Conservation (phyloP, 2,888 invertebrate genomes). For the Thysanoteuthis rhombus region DNA sequence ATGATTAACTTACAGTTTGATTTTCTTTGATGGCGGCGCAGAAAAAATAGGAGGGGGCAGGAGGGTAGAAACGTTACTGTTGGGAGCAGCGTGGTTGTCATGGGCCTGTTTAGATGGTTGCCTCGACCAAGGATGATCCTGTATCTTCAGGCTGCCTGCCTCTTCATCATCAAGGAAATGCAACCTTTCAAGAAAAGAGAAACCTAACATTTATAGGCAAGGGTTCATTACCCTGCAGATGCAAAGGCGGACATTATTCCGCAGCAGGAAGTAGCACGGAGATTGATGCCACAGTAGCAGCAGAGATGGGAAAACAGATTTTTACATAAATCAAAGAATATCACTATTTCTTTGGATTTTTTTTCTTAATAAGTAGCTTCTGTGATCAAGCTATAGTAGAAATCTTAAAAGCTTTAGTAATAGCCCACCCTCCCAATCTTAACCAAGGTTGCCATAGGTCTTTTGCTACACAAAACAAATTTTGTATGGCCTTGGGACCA, state of each 20-base stretch:
- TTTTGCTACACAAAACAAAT: neutral
- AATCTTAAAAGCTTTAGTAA: neutral
- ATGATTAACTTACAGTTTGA: conserved; percentile 30
- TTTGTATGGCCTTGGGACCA: neutral
- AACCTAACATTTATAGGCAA: neutral
- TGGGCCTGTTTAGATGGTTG: neutral
- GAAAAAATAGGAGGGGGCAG: neutral
- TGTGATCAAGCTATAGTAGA: neutral
- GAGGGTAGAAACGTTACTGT: neutral
- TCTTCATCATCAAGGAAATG: conserved; percentile 21
- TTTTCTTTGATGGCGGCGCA: conserved; percentile 22
- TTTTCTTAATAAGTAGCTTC: neutral
- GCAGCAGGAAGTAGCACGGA: neutral
- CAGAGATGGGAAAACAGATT: neutral
- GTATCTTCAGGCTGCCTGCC: conserved; percentile 14
- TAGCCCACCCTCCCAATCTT: neutral
- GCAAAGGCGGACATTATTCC: neutral
- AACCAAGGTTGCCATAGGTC: too few species aligned
- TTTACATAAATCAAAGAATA: neutral
- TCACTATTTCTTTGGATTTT: neutral
- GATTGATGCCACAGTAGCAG: neutral
- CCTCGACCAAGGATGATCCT: conserved; percentile 25
- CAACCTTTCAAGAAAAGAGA: conserved; percentile 15
- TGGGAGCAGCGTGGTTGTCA: neutral
- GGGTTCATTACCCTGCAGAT: neutral